Evolutionary conservation across 2,888 invertebrate genomes (phyloP), one percentile per base, ranked within the genome.

Genomic region (Xylocampa areola): DNA sequence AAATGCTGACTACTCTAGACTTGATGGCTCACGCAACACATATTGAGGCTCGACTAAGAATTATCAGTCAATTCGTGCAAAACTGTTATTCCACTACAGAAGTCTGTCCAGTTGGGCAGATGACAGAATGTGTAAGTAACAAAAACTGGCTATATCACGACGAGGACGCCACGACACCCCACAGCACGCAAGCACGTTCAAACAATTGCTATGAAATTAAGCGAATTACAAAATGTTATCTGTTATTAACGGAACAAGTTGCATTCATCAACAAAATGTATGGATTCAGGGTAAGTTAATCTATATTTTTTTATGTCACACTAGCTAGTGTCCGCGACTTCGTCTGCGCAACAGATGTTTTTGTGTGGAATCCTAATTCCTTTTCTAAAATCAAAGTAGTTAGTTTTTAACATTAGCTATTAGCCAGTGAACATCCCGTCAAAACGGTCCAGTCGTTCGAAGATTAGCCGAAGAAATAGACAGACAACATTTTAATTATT

Each of bases 211-310:
- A 68, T 14, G 73, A 82, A 63, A 71, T 88, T 5, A 81, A 84
- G 55, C 77, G 68, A 51, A 64, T 91, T 3, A 80, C 77, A 17
- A 84, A 80, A 61, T 89, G 89, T 65, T 92, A 92, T 55, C 71
- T 92, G 41, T 62, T 88, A 57, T 53, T 92, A 25, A 81, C 78
- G 4, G 90, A 91, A 51, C 91, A 91, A 79, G 83, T 85, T 4
- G 74, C 65, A 4, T 91, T 85, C 55, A 82, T 91, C 21, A 91
- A 91, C 69, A 77, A 76, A 66, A 86, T 90, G 81, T 91, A 80
- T 70, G 92, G 91, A 57, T 73, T 86, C 32, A 80, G 92, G 82
- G 92, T 91, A 83, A 84, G 87, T 62, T 16, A n/a, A n/a, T n/a
- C n/a, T n/a, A n/a, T n/a, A n/a, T n/a, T n/a, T n/a, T n/a, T n/a